These are phyloP conservation scores for Oreochromis niloticus DNA, from an alignment of 2,113 vertebrate species.

Conservation along the genomic window DNA sequence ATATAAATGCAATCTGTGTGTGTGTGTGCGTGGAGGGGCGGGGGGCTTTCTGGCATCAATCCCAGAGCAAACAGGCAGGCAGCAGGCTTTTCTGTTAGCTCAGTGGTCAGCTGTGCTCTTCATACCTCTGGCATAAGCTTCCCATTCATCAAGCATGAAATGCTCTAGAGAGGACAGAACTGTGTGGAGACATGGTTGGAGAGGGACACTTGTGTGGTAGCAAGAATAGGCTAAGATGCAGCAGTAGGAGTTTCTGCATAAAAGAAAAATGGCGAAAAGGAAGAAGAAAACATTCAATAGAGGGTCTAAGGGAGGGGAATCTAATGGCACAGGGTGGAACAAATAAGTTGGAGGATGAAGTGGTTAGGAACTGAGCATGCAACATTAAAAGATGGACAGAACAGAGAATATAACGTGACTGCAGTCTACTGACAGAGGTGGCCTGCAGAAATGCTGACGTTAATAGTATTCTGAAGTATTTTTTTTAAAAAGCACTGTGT, in stretches of 20 bases:
- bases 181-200: neutral
- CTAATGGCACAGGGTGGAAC: neutral
- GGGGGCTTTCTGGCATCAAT: constrained; percentile 1
- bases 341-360: neutral
- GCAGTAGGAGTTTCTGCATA: neutral
- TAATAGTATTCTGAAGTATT: neutral
- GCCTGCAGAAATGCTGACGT: neutral
- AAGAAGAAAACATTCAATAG: neutral
- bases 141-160: constrained; percentile 40
- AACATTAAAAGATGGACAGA: neutral
- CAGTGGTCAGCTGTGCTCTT: constrained; percentile 36
- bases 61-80: constrained; percentile 23
- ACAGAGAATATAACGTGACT: neutral
- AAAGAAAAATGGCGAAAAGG: neutral
- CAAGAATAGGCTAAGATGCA: neutral
- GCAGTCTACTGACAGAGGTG: neutral
- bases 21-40: neutral
- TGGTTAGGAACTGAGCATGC: neutral
- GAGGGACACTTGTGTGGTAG: neutral
- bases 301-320: neutral
- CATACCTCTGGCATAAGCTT: constrained; percentile 35
- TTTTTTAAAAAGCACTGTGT: neutral
- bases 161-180: neutral
- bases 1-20: neutral
- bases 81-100: constrained; percentile 38